Conservation (phyloP, 2,797 vertebrate species). For the Onychomys leucogaster region DNA sequence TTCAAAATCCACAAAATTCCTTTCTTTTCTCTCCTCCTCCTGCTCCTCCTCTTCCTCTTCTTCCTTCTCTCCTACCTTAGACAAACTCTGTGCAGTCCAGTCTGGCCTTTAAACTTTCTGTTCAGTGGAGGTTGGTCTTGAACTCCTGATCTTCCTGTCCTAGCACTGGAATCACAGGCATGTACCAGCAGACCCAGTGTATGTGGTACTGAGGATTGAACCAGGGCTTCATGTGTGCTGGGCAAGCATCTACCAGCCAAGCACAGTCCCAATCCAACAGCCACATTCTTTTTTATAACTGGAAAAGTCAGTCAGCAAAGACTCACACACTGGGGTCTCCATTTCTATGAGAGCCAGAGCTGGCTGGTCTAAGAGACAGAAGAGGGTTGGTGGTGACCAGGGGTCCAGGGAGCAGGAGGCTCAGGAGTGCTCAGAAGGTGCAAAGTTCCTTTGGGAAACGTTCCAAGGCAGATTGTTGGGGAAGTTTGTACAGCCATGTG, state of each 20-base stretch:
- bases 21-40: neutral
- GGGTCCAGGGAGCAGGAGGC: neutral
- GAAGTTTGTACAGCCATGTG: neutral
- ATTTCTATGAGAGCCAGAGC: neutral
- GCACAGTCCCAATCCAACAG: neutral
- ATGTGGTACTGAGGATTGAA: neutral
- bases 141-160: neutral
- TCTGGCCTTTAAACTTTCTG: neutral
- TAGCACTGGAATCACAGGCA: neutral
- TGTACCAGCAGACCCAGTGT: too few species aligned
- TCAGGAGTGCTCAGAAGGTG: rapidly evolving
- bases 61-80: neutral
- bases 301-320: neutral
- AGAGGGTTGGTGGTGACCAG: neutral
- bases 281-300: too few species aligned
- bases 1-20: neutral
- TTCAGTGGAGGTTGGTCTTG: neutral
- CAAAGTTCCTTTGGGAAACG: neutral
- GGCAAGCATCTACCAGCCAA: neutral
- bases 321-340: rapidly evolving
- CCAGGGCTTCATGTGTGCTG: neutral
- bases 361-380: neutral
- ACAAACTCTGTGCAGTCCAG: neutral
- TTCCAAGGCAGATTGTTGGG: neutral
- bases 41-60: neutral